A percentile compares a stretch with the other conserved stretches of the same genome.
Conservation (phyloP, 2,888 invertebrate genomes). For the Colletes collaris region DNA sequence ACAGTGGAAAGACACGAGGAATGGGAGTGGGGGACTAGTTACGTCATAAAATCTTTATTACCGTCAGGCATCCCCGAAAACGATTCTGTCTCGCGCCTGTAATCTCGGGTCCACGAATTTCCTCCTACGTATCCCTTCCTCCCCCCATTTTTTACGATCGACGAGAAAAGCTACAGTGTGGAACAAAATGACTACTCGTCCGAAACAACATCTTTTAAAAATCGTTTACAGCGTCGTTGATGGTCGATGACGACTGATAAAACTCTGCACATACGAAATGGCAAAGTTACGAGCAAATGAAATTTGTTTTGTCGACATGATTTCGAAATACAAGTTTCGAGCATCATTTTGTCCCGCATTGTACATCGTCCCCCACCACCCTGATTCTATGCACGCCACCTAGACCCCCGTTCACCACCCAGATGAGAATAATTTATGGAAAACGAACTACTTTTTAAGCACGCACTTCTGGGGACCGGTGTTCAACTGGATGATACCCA, state of each 20-base stretch:
- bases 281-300: no score
- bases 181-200: no score
- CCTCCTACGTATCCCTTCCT: conserved; percentile 16
- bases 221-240: no score
- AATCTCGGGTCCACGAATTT: conserved; percentile 47
- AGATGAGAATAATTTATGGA: conserved; percentile 47
- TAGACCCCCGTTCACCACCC: not conserved
- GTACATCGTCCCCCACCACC: no score
- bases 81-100: conserved; percentile 31
- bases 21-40: not conserved
- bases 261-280: no score
- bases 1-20: not conserved
- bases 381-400: no score
- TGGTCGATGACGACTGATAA: no score
- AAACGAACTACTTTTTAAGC: conserved; percentile 83
- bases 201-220: no score
- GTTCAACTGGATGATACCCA: conserved; percentile 98
- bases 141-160: not conserved
- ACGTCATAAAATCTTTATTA: conserved; percentile 39
- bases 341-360: no score
- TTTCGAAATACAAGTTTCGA: no score
- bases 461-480: conserved; percentile 99
- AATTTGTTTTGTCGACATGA: no score
- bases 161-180: not conserved
- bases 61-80: conserved; percentile 20